Evolutionary conservation across 2,797 vertebrate genomes (phyloP).

Genomic region (Scomberomorus guttatus): DNA sequence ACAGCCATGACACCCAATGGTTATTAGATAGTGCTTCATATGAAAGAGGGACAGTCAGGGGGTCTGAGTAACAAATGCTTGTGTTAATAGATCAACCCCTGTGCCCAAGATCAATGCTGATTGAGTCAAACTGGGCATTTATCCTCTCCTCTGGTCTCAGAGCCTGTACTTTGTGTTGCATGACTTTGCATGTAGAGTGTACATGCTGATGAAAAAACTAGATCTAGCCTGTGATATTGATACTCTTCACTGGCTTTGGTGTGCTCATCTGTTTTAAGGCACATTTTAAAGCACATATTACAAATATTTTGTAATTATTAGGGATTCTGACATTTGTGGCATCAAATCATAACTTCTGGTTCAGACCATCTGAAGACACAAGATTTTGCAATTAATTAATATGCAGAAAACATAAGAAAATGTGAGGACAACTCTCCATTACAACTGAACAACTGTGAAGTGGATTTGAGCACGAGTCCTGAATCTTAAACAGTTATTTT

Average conservation of each 20-base stretch:
- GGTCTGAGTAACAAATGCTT: constrained; percentile 37
- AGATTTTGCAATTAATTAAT: neutral
- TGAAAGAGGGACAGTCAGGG: constrained; percentile 28
- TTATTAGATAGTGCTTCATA: constrained; percentile 45
- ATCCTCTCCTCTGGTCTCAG: constrained; percentile 17
- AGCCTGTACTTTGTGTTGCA: neutral
- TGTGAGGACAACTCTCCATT: too few relatives aligned
- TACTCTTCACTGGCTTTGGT: neutral
- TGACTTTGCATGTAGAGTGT: neutral
- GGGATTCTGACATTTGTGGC: neutral
- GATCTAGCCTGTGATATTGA: neutral
- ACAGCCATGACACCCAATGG: constrained; percentile 33
- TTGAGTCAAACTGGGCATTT: constrained; percentile 41
- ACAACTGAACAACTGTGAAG: neutral
- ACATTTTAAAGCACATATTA: neutral
- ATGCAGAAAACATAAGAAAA: neutral
- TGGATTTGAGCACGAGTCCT: neutral
- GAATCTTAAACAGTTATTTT: neutral
- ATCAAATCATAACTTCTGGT: neutral
- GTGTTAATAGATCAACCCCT: constrained; percentile 32
- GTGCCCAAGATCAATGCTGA: constrained; percentile 38
- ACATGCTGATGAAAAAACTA: neutral
- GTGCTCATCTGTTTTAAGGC: neutral
- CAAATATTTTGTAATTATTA: neutral
- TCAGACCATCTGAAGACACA: neutral